phyloP scores from a whole-genome alignment of 2,113 vertebrate species.

The Lagopus muta region DNA sequence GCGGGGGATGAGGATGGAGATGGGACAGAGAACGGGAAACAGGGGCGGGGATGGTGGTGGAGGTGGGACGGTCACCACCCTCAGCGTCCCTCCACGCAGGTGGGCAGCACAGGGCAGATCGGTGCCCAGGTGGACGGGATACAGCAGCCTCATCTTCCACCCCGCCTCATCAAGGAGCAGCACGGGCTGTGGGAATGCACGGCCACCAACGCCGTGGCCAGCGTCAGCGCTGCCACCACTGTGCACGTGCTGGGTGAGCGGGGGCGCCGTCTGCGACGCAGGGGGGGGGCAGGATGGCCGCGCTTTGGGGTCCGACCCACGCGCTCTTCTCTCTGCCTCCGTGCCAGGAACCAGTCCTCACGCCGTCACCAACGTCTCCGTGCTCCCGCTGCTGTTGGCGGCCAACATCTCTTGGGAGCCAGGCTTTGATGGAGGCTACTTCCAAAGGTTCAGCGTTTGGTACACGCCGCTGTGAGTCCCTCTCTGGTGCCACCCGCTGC shows the following conservation, averaged over 20 bases:
- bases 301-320: accelerated
- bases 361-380: conserved; percentile 80
- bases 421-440: conserved; percentile 93
- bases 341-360: conserved; percentile 93
- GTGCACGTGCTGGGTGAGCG: conserved; percentile 90
- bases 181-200: conserved; percentile 91
- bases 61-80: accelerated
- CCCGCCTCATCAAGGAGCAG: conserved; percentile 90
- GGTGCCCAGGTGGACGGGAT: conserved; percentile 79
- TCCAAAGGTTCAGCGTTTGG: conserved; percentile 96
- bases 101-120: conserved; percentile 76
- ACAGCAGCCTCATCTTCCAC: conserved; percentile 87
- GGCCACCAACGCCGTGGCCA: conserved; percentile 88
- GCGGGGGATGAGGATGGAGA: too few species aligned
- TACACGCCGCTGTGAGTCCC: conserved; percentile 82
- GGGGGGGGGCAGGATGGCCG: background rate
- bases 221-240: conserved; percentile 79
- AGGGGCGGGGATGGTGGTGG: background rate
- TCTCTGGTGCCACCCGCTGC: accelerated
- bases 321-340: background rate
- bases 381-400: conserved; percentile 82
- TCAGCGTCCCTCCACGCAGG: conserved; percentile 63
- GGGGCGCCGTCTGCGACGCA: background rate
- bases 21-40: background rate
- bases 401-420: conserved; percentile 93